phyloP scores from a whole-genome alignment of 2,888 invertebrate species.

The Heteropelma amictum region DNA sequence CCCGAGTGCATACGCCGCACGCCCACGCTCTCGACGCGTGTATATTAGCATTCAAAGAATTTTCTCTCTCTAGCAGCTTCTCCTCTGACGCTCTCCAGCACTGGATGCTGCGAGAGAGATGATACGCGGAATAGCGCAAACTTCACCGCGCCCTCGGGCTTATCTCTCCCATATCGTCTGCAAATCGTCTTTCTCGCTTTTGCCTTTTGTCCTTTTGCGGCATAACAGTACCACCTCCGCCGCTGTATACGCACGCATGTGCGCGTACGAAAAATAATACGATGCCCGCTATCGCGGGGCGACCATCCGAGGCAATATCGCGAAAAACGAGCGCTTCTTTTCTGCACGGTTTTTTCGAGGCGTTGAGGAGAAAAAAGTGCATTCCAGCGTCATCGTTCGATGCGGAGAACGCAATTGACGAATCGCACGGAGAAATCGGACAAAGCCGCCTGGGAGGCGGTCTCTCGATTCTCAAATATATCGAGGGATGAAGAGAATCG shows the following conservation, averaged over 20 bases:
- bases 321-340: no score
- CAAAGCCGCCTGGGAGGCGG: conserved; percentile 42
- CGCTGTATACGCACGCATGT: background rate
- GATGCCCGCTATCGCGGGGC: conserved; percentile 12
- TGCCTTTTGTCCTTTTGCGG: background rate
- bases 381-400: conserved; percentile 43
- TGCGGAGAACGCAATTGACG: background rate
- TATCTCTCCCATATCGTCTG: conserved; percentile 48
- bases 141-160: conserved; percentile 38
- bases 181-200: conserved; percentile 31
- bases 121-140: conserved; percentile 22
- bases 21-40: conserved; percentile 52
- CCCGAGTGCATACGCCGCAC: conserved; percentile 32
- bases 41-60: conserved; percentile 44
- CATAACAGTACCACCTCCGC: conserved; percentile 25
- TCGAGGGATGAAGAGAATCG: conserved; percentile 47
- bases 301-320: no score
- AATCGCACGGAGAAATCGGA: conserved; percentile 39
- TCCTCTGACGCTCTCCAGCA: conserved; percentile 7
- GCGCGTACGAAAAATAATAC: no score
- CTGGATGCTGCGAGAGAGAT: no score
- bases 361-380: no score
- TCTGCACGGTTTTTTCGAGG: no score
- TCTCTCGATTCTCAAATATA: conserved; percentile 33
- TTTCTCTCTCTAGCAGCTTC: conserved; percentile 28